phyloP scores from a whole-genome alignment of 1,140 invertebrate genomes.

The Sinella curviseta region DNA sequence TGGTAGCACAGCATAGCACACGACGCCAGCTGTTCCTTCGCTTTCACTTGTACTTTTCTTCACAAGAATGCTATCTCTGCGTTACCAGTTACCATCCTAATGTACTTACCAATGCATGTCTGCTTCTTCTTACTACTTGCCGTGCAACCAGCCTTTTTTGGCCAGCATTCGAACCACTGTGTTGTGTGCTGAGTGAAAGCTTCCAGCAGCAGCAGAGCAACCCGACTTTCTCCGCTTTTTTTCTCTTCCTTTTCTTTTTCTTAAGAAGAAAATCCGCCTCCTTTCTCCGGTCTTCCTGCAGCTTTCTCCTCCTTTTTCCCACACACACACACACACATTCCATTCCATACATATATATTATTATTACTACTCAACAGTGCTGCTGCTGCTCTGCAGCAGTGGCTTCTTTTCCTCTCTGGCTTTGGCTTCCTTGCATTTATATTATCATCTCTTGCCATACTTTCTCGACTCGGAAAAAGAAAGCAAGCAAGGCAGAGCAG shows the following conservation, averaged over 20 bases:
- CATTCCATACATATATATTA: background rate
- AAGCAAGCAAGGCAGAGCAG: background rate
- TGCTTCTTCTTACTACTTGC: background rate
- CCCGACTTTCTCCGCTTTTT: conserved; percentile 26
- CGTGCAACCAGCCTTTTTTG: background rate
- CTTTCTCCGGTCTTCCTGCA: conserved; percentile 20
- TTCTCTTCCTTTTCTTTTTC: background rate
- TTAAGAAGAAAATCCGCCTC: conserved; percentile 15
- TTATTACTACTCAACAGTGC: background rate
- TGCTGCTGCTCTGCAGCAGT: too few species aligned
- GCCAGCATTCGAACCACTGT: conserved; percentile 5
- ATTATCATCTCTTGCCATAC: background rate
- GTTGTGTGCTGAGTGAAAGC: background rate
- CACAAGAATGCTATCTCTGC: background rate
- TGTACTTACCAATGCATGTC: conserved; percentile 5
- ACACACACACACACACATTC: background rate
- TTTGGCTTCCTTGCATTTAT: background rate
- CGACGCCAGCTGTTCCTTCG: background rate
- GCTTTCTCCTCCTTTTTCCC: conserved; percentile 30
- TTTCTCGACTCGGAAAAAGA: background rate
- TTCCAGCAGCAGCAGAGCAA: background rate
- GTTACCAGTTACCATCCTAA: background rate
- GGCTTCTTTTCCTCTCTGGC: background rate
- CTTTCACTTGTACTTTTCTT: background rate
- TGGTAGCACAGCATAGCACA: background rate